phyloP scores from a whole-genome alignment of 2,888 invertebrate genomes.

The Tiphia femorata region DNA sequence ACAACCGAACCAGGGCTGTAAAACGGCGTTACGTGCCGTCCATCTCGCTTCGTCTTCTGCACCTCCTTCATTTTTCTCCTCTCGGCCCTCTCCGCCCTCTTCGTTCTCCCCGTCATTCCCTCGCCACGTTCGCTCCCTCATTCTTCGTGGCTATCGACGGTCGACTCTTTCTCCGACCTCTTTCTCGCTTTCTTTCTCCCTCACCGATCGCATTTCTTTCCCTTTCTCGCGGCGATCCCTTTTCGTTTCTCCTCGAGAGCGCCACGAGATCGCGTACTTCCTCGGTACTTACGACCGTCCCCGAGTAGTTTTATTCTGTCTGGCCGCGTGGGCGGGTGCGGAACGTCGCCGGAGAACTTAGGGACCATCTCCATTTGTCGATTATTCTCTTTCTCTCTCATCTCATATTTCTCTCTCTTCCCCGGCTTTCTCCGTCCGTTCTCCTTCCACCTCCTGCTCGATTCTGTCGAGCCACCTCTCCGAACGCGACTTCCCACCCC shows the following conservation, averaged over 20 bases:
- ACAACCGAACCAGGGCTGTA: constrained; percentile 54
- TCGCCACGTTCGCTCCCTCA: constrained; percentile 30
- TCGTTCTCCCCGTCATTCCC: constrained; percentile 25
- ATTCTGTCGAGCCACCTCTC: neutral
- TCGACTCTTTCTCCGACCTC: constrained; percentile 19
- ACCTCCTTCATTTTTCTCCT: no score
- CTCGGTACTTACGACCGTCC: constrained; percentile 62
- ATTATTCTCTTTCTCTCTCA: constrained; percentile 40
- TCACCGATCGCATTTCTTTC: constrained; percentile 8
- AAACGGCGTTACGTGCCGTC: constrained; percentile 50
- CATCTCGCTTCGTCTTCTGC: constrained; percentile 28
- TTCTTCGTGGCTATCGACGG: constrained; percentile 46
- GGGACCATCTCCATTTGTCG: constrained; percentile 54
- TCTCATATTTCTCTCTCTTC: constrained; percentile 5
- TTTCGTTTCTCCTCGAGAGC: constrained; percentile 33
- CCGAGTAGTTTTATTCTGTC: constrained; percentile 66
- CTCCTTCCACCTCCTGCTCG: constrained; percentile 18
- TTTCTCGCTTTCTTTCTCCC: constrained; percentile 19
- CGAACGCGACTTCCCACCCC: constrained; percentile 10
- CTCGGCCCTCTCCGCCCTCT: constrained; percentile 12
- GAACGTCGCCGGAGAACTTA: constrained; percentile 48
- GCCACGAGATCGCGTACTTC: constrained; percentile 56
- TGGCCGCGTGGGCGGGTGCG: constrained; percentile 61
- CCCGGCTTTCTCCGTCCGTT: constrained; percentile 25
- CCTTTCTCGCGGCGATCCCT: constrained; percentile 23